Evolutionary conservation across 2,888 invertebrate species (phyloP).

Genomic region (Serripes groenlandicus): DNA sequence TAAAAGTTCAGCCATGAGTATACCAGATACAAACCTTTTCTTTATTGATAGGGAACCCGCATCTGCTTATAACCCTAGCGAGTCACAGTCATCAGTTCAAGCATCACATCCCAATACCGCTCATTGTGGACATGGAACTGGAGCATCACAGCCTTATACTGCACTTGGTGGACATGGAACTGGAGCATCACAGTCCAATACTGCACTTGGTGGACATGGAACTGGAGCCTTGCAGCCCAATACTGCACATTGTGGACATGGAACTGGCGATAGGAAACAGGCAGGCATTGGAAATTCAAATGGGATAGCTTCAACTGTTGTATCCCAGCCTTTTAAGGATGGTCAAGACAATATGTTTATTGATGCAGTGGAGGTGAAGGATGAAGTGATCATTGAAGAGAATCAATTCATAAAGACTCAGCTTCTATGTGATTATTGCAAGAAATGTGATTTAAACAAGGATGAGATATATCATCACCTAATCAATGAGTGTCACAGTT

Average conservation of each 20-base stretch:
- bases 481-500: neutral
- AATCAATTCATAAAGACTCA: no score
- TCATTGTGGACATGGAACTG: neutral
- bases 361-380: neutral
- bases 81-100: neutral
- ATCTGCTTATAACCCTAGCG: no score
- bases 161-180: neutral
- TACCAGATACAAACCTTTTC: neutral
- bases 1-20: neutral
- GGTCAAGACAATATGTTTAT: neutral
- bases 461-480: neutral
- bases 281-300: no score
- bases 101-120: neutral
- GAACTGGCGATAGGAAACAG: no score
- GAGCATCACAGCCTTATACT: neutral
- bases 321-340: no score
- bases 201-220: no score
- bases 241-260: no score
- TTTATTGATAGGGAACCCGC: slow-evolving; percentile 11
- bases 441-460: neutral
- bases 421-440: slow-evolving; percentile 15
- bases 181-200: neutral
- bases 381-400: no score
- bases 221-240: no score
- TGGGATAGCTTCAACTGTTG: no score